Percentiles rank a stretch among this genome's conserved stretches.
Evolutionary conservation across 2,113 vertebrate genomes (phyloP).

Genomic region (Entelurus aequoreus): DNA sequence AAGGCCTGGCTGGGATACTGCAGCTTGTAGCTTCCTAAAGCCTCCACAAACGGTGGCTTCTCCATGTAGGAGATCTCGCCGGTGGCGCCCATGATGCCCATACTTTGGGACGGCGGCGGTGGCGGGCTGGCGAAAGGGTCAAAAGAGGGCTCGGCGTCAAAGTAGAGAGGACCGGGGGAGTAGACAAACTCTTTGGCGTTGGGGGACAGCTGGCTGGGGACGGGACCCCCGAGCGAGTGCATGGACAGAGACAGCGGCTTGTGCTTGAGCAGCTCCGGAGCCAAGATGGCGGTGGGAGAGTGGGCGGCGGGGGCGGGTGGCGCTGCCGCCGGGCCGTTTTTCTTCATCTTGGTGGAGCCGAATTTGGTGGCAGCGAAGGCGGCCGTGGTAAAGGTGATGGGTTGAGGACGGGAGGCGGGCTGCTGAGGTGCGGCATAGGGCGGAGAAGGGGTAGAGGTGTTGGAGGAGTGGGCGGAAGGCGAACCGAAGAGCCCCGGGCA

Average conservation of each 20-base stretch:
- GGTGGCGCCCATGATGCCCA: constrained; percentile 60
- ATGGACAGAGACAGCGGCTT: constrained; percentile 89
- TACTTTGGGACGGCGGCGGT: constrained; percentile 63
- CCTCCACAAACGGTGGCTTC: constrained; percentile 93
- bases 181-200: constrained; percentile 99
- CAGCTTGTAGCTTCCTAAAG: constrained; percentile 93
- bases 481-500: constrained; percentile 67
- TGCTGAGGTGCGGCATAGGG: too few species aligned
- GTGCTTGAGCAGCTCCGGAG: constrained; percentile 84
- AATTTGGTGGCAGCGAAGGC: constrained; percentile 97
- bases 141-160: constrained; percentile 77
- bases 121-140: constrained; percentile 72
- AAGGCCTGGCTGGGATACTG: constrained; percentile 94
- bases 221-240: constrained; percentile 80
- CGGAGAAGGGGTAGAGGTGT: constrained; percentile 78
- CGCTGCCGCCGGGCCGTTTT: constrained; percentile 64
- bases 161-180: constrained; percentile 78
- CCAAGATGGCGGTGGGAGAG: constrained; percentile 79
- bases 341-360: constrained; percentile 99
- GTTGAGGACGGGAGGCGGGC: constrained; percentile 77
- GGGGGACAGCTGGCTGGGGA: constrained; percentile 86
- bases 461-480: constrained; percentile 65
- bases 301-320: constrained; percentile 35
- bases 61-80: constrained; percentile 85
- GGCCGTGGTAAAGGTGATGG: constrained; percentile 96